phyloP scores from a whole-genome alignment of 1,140 invertebrate genomes.

The Heliconius hermathena region DNA sequence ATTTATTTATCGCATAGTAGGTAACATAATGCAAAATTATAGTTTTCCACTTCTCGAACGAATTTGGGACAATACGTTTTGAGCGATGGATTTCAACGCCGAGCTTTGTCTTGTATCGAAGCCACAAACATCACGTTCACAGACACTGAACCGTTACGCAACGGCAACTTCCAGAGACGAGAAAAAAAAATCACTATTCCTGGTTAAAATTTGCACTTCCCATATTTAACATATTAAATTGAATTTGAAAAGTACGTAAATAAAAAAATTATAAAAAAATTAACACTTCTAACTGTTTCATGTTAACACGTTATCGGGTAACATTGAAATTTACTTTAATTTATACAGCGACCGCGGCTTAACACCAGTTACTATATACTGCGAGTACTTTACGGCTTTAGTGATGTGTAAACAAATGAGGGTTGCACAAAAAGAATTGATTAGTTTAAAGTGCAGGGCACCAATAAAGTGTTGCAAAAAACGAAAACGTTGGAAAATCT shows the following conservation, averaged over 20 bases:
- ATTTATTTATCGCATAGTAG: background rate
- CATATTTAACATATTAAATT: background rate
- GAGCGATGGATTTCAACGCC: too few relatives aligned
- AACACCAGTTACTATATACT: background rate
- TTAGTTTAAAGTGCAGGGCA: too few relatives aligned
- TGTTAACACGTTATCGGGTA: background rate
- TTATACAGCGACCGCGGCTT: background rate
- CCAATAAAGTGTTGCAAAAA: too few relatives aligned
- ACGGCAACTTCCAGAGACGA: too few relatives aligned
- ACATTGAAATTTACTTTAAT: conserved; percentile 13
- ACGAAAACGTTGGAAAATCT: too few relatives aligned
- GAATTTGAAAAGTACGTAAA: background rate
- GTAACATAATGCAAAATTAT: too few relatives aligned
- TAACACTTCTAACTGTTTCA: conserved; percentile 14
- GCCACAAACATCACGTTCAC: too few relatives aligned
- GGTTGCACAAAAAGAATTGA: background rate
- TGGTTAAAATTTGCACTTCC: too few relatives aligned
- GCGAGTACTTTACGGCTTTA: background rate
- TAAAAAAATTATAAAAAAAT: background rate
- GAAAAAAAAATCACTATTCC: background rate
- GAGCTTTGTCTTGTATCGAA: too few relatives aligned
- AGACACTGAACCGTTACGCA: too few relatives aligned
- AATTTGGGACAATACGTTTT: too few relatives aligned
- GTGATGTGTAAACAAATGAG: background rate
- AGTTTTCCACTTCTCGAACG: too few relatives aligned